These are phyloP conservation scores for Capreolus pygargus DNA, from an alignment of 2,113 vertebrate genomes.

Conservation along the genomic window DNA sequence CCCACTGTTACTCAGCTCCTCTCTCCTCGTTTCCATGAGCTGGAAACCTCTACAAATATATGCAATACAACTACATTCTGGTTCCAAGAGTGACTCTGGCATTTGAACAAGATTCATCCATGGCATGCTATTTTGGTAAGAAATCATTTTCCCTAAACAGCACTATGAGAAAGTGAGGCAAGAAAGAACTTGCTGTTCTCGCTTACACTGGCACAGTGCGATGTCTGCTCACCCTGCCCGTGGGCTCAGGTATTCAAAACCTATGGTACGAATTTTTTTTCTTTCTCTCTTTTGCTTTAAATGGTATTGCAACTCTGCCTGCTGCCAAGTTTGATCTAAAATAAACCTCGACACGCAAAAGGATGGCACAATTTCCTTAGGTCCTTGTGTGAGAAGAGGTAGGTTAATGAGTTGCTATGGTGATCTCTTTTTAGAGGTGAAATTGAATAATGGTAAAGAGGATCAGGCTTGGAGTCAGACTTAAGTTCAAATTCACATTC, in stretches of 20 bases:
- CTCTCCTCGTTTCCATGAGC: slow-evolving; percentile 3
- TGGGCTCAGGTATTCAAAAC: slow-evolving; percentile 48
- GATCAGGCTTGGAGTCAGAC: slow-evolving; percentile 33
- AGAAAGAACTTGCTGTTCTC: slow-evolving; percentile 58
- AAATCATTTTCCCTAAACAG: slow-evolving; percentile 63
- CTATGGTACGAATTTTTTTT: not conserved
- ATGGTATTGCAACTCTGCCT: slow-evolving; percentile 43
- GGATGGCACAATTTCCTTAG: slow-evolving; percentile 59
- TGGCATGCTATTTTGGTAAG: slow-evolving; percentile 64
- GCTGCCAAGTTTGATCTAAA: slow-evolving; percentile 73
- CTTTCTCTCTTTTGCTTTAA: slow-evolving; percentile 30
- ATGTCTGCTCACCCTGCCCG: slow-evolving; percentile 1
- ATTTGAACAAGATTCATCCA: slow-evolving; percentile 58
- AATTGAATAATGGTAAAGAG: slow-evolving; percentile 45
- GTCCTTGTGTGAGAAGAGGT: slow-evolving; percentile 48
- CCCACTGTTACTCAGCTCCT: slow-evolving; percentile 24
- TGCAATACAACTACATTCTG: slow-evolving; percentile 6
- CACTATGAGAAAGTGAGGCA: slow-evolving; percentile 42
- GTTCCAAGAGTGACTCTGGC: slow-evolving; percentile 57
- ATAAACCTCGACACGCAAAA: slow-evolving; percentile 77
- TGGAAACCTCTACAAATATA: slow-evolving; percentile 29
- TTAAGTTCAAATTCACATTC: slow-evolving; percentile 37
- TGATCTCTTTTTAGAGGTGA: slow-evolving; percentile 65
- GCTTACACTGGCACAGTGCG: not conserved
- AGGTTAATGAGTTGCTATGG: slow-evolving; percentile 81